Base-by-base conservation (phyloP, 1,140 invertebrate genomes). In the Paraescarpia echinospica region DNA sequence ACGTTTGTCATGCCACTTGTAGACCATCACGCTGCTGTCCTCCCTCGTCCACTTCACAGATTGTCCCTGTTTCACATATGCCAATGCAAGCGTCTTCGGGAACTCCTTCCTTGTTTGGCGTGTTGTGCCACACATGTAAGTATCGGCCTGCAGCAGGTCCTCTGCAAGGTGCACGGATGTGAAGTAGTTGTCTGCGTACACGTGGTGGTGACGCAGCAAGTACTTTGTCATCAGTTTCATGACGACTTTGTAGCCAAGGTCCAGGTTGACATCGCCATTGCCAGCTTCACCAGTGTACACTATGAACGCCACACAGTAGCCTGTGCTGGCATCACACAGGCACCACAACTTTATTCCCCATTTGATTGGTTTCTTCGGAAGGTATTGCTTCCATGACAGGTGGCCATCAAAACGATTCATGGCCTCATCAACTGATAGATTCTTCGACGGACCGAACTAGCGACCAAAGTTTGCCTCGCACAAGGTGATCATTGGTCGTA, bases 341-440 rank as follows among this genome's bases (percentile, higher is more conserved):
- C 92, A 92, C 93, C 93, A 96, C 92, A 96, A 94, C 94, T 96
- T 96, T 14, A 96, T 96, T 31, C 95, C 96, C 94, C 95, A 95
- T 93, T 96, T 96, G 92, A 95, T 94, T 31, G 96, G 95, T 92
- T 96, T 96, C 51, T 95, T 93, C 35, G 94, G 94, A 88, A 95
- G 92, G 93, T 96, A 96, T 93, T 96, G 96, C 94, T 96, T 96
- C 92, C 95, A 95, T 92, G 94, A 94, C 93, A 96, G 94, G 91
- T 93, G 93, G 12, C 95, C 95, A 95, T 96, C 96, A 51, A 95
- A 96, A 14, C 95, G 94, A 93, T 96, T 95, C 94, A 96, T 96
- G 94, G 95, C 95, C 94, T 96, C 95, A 94, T 96, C 95, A 48
- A 95, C 92, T 34, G 93, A 92, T 1, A 94, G 35, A 41, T 41